Evolutionary conservation across 2,888 invertebrate species (phyloP).

Genomic region (Crepidodera aurea): DNA sequence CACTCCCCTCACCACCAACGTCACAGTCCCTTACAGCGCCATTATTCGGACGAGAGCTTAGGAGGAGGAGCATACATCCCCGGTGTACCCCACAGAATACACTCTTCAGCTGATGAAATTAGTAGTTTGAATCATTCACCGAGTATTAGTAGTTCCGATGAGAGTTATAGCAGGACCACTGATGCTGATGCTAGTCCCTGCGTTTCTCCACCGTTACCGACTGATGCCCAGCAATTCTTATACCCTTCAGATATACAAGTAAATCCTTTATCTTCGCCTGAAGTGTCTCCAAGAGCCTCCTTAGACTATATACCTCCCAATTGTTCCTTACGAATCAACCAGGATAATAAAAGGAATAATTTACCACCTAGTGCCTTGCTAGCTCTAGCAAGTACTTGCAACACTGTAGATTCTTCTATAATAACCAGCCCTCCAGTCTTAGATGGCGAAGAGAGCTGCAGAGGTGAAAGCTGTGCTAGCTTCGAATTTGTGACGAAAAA

Average conservation of each 20-base stretch:
- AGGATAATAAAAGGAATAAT: constrained; percentile 55
- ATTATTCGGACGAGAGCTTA: constrained; percentile 73
- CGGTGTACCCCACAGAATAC: constrained; percentile 66
- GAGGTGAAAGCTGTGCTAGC: constrained; percentile 71
- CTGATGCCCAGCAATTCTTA: constrained; percentile 67
- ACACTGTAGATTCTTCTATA: constrained; percentile 62
- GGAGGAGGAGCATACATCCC: constrained; percentile 59
- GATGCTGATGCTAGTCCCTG: constrained; percentile 72
- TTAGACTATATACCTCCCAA: constrained; percentile 64
- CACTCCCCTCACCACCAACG: constrained; percentile 54
- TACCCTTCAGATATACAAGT: constrained; percentile 72
- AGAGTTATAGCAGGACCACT: constrained; percentile 83
- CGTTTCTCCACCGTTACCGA: constrained; percentile 60
- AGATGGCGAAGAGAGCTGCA: constrained; percentile 70
- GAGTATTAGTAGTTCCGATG: constrained; percentile 84
- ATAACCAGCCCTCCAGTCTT: constrained; percentile 66
- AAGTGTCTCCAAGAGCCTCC: constrained; percentile 62
- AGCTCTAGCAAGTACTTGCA: constrained; percentile 61
- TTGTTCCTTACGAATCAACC: constrained; percentile 60
- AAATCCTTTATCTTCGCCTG: constrained; percentile 56
- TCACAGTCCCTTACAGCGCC: constrained; percentile 66
- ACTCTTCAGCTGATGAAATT: constrained; percentile 84
- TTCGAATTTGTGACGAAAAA: constrained; percentile 66
- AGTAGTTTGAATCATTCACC: constrained; percentile 84
- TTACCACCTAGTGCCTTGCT: constrained; percentile 69